phyloP scores from a whole-genome alignment of 1,140 invertebrate genomes.

The Akabosia matsudoensis region DNA sequence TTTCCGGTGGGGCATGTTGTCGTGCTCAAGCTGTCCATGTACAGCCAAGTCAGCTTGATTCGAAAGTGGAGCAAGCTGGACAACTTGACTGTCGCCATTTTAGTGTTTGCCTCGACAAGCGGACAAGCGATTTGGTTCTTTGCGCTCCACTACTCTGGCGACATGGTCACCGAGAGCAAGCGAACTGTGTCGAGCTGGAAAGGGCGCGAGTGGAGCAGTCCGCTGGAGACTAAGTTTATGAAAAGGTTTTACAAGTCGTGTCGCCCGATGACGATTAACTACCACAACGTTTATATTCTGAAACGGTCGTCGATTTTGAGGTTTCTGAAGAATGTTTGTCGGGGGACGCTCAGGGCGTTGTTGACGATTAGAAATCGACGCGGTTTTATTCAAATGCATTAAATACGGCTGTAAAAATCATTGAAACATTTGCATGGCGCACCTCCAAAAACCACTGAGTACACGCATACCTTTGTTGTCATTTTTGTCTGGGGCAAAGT shows the following conservation, averaged over 20 bases:
- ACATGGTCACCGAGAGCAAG: neutral
- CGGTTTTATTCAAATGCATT: too few relatives aligned
- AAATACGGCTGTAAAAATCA: too few relatives aligned
- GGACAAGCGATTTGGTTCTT: neutral
- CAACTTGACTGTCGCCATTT: neutral
- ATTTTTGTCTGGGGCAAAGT: too few relatives aligned
- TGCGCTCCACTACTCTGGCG: neutral
- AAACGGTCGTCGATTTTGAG: neutral
- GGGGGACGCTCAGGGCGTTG: neutral
- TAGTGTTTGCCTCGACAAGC: neutral
- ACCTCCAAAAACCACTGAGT: too few relatives aligned
- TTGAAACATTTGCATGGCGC: too few relatives aligned
- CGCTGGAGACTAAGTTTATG: neutral
- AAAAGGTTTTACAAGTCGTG: neutral
- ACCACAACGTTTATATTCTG: neutral
- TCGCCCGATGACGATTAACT: neutral
- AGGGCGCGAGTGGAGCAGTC: neutral
- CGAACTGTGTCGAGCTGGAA: neutral
- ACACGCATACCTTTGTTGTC: too few relatives aligned
- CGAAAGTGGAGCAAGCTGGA: neutral
- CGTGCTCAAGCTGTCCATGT: neutral
- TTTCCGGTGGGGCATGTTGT: neutral
- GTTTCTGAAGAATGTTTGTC: neutral
- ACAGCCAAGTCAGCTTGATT: neutral
- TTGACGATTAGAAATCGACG: neutral